These are phyloP conservation scores for Drosophila bunnanda DNA, from an alignment of 2,888 invertebrate genomes.

Conservation along the genomic window DNA sequence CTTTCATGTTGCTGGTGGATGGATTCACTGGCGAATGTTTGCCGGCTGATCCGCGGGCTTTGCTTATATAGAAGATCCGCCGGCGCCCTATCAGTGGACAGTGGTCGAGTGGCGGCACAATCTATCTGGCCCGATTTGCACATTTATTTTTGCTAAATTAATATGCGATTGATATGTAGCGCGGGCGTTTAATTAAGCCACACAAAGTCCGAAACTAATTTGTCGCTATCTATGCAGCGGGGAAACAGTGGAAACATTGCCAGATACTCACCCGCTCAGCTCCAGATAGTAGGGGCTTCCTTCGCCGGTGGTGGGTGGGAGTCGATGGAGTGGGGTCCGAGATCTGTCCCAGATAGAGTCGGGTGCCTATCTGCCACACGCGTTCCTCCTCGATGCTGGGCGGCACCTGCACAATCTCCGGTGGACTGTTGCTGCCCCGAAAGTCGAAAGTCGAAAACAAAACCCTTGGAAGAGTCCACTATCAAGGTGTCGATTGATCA, in stretches of 20 bases:
- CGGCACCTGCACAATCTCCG: slow-evolving; percentile 18
- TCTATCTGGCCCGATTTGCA: slow-evolving; percentile 6
- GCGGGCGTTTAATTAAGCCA: slow-evolving; percentile 37
- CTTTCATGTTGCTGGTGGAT: slow-evolving; percentile 53
- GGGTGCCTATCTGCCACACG: neutral
- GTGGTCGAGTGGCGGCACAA: slow-evolving; percentile 12
- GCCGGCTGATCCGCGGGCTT: slow-evolving; percentile 1
- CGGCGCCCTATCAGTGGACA: slow-evolving; percentile 4
- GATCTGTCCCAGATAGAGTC: slow-evolving; percentile 8
- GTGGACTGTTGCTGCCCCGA: slow-evolving; percentile 21
- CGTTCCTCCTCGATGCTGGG: slow-evolving; percentile 23
- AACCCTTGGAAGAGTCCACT: slow-evolving; percentile 18
- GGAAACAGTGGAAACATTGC: neutral
- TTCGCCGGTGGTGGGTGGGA: neutral
- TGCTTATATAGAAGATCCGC: slow-evolving; percentile 34
- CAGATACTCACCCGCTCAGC: no score
- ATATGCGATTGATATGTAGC: slow-evolving; percentile 22
- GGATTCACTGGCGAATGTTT: slow-evolving; percentile 28
- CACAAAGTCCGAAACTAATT: slow-evolving; percentile 35
- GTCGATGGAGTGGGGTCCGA: neutral
- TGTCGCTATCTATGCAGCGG: slow-evolving; percentile 38
- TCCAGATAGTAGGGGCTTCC: slow-evolving; percentile 9
- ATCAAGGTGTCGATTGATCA: neutral
- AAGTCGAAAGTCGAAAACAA: slow-evolving; percentile 10
- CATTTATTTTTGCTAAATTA: slow-evolving; percentile 14